phyloP scores from a whole-genome alignment of 2,888 invertebrate genomes.

The Metalampra italica region DNA sequence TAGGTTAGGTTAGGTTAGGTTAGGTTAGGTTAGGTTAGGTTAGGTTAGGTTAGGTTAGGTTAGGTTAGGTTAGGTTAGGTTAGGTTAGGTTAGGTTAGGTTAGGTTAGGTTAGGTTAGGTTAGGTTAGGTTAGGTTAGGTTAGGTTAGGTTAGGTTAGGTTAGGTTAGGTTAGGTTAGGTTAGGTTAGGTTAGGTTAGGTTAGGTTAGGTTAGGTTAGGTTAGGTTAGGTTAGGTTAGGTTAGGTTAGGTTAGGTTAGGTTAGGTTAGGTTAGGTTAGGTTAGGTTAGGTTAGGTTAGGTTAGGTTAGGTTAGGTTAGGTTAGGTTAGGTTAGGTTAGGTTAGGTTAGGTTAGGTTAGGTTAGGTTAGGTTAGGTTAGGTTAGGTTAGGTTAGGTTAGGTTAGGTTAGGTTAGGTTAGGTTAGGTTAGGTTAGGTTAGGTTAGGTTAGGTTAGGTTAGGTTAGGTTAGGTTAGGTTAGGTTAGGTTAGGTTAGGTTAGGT shows the following conservation, averaged over 20 bases:
- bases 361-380: conserved; percentile 15
- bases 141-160: conserved; percentile 14
- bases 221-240: conserved; percentile 19
- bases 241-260: conserved; percentile 17
- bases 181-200: conserved; percentile 18
- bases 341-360: conserved; percentile 11
- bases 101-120: conserved; percentile 13
- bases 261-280: conserved; percentile 14
- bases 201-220: conserved; percentile 17
- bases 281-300: conserved; percentile 15
- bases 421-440: conserved; percentile 11
- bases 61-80: conserved; percentile 12
- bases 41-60: conserved; percentile 8
- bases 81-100: conserved; percentile 13
- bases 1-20: conserved; percentile 14
- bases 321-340: conserved; percentile 11
- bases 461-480: conserved; percentile 6
- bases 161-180: conserved; percentile 17
- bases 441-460: conserved; percentile 12
- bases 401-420: conserved; percentile 11
- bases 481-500: conserved; percentile 8
- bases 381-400: conserved; percentile 11
- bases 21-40: conserved; percentile 7
- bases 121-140: conserved; percentile 12
- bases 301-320: conserved; percentile 14